Conservation (phyloP, 1,140 invertebrate genomes). For the Nasonia longicornis region DNA sequence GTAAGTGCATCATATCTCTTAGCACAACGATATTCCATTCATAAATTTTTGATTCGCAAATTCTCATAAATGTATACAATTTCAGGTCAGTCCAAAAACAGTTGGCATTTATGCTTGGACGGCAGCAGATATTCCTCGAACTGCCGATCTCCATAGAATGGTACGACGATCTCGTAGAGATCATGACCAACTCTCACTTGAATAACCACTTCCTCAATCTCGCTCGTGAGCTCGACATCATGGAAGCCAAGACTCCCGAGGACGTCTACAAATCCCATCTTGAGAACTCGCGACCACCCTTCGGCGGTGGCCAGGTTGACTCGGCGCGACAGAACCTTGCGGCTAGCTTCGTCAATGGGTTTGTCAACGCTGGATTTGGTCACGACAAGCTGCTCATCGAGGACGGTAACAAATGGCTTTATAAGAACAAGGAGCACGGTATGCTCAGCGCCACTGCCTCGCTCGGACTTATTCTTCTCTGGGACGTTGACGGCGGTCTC, state of each 20-base stretch:
- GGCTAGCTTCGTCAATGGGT: conserved; percentile 98
- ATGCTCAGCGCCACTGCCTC: conserved; percentile 99
- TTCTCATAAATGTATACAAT: conserved; percentile 38
- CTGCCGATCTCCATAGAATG: conserved; percentile 78
- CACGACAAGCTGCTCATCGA: conserved; percentile 96
- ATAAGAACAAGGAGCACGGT: conserved; percentile 99
- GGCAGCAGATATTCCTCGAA: conserved; percentile 94
- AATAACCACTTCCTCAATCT: conserved; percentile 97
- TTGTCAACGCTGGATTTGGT: conserved; percentile 98
- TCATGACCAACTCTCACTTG: conserved; percentile 96
- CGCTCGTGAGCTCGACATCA: conserved; percentile 98
- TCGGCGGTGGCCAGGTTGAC: conserved; percentile 88
- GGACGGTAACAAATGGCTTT: conserved; percentile 98
- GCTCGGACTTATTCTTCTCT: conserved; percentile 91
- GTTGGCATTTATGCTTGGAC: conserved; percentile 95
- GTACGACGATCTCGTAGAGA: conserved; percentile 93
- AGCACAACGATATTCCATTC: neutral
- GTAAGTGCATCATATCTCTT: conserved; percentile 72
- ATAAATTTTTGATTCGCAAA: neutral
- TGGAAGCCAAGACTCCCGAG: conserved; percentile 99
- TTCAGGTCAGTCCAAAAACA: conserved; percentile 91
- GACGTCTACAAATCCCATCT: conserved; percentile 99
- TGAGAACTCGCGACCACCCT: conserved; percentile 89
- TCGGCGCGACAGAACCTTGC: conserved; percentile 97
- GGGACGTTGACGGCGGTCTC: conserved; percentile 98